Evolutionary conservation across 2,797 vertebrate genomes (phyloP).

Genomic region (Xerus rutilus): DNA sequence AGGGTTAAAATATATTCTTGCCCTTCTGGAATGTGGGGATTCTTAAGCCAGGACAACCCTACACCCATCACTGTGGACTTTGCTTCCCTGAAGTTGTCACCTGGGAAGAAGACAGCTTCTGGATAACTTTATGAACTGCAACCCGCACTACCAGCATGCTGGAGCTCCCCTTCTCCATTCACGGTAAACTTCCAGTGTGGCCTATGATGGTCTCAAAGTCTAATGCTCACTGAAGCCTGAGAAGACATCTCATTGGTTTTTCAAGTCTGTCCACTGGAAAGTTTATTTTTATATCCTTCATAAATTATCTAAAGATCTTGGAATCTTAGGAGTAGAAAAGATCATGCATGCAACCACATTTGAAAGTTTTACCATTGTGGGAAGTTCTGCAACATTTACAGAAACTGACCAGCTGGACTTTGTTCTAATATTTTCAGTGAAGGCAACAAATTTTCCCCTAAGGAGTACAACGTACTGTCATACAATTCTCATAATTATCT

Average conservation of each 20-base stretch:
- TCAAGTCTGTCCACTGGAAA: not conserved
- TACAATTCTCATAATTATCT: not conserved
- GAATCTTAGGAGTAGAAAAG: not conserved
- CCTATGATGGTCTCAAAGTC: not conserved
- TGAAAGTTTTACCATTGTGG: not conserved
- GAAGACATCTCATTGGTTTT: not conserved
- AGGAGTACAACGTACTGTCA: not conserved
- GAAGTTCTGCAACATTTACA: not conserved
- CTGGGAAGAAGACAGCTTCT: not conserved
- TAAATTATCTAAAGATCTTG: not conserved
- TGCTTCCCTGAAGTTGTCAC: not conserved
- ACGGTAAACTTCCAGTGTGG: not conserved
- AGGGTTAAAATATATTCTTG: not conserved
- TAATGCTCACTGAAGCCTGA: not conserved
- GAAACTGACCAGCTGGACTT: not conserved
- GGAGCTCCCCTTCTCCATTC: not conserved
- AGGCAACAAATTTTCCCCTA: not conserved
- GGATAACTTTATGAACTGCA: not conserved
- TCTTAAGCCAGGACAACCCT: not conserved
- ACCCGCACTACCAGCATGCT: too few species aligned
- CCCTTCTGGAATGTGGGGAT: not conserved
- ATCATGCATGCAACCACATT: not conserved
- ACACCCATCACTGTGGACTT: not conserved
- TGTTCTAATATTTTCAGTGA: not conserved
- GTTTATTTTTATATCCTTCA: not conserved